phyloP scores from a whole-genome alignment of 1,140 invertebrate genomes.

The Pseudomyrmex cubaensis region DNA sequence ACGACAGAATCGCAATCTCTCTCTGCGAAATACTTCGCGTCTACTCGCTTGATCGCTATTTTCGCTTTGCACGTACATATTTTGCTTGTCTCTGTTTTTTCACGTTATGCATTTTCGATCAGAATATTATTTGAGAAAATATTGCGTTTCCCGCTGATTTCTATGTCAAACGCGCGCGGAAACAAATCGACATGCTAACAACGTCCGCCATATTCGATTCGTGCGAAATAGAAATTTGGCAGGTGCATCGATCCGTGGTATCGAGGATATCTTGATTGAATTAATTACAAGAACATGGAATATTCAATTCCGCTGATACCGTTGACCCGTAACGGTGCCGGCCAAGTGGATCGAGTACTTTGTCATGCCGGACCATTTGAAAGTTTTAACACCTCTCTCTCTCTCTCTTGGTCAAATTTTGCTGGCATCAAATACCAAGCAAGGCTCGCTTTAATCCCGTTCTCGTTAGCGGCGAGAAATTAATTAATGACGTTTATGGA shows the following conservation, averaged over 20 bases:
- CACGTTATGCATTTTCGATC: neutral
- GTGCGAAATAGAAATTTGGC: constrained; percentile 38
- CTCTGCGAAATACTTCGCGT: too few species aligned
- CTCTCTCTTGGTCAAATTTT: neutral
- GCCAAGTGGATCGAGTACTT: constrained; percentile 33
- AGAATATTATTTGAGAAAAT: constrained; percentile 4
- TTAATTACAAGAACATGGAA: constrained; percentile 49
- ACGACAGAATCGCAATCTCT: too few species aligned
- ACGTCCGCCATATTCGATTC: neutral
- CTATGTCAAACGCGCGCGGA: too few species aligned
- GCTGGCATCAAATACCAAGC: neutral
- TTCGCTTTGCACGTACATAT: neutral
- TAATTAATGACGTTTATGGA: constrained; percentile 56
- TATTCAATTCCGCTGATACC: neutral
- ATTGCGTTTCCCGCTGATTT: neutral
- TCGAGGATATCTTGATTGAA: constrained; percentile 27
- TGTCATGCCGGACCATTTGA: constrained; percentile 32
- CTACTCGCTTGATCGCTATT: too few species aligned
- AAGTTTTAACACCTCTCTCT: constrained; percentile 48
- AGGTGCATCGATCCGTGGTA: neutral
- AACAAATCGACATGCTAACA: neutral
- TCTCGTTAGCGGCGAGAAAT: constrained; percentile 41
- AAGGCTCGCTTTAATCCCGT: constrained; percentile 38
- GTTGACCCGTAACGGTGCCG: neutral
- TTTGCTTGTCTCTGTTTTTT: neutral